Base-by-base conservation (phyloP, 2,113 vertebrate species). In the Merops nubicus region DNA sequence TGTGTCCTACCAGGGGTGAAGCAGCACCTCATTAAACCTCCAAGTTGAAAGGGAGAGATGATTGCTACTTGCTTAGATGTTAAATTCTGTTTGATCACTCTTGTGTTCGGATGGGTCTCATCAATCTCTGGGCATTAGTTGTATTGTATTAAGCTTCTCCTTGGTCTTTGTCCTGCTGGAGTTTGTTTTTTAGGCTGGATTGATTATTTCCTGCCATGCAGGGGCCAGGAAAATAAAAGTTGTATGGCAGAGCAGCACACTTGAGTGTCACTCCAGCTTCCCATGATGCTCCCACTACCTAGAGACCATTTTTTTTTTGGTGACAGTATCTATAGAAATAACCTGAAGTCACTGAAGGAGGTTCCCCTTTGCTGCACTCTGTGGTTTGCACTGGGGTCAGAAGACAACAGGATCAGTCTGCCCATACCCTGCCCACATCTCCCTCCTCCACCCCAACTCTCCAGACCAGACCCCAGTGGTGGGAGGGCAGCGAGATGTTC, bases 391-490 rank as follows among this genome's bases (percentile, higher is more conserved):
- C 31, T 5, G 43, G 70, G 40, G 22, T 34, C 25, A 79, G 65
- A 83, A 73, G 50, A 51, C 7, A 50, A 45, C 25, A 40, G 11
- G 33, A 21, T 31, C 62, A 4, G 5, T n/a, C 40, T 53, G 9
- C n/a, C 38, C 25, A 4, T 22, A 10, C 26, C 4, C 60, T 87
- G 28, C 6, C 33, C 53, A 11, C 29, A 23, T 15, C 34, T 82
- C 33, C 40, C 34, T 88, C 19, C 25, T 42, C 20, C 26, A 67
- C 9, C n/a, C 5, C 6, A 8, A 0, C 11, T 21, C 31, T 54
- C 59, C 2, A 1, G 19, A 54, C 16, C 2, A 3, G 19, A 54
- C 16, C 2, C 2, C 12, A 51, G 60, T 0, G 1, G 13, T 65
- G 25, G 33, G 42, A 86, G 29, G 6, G 5, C 8, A 29, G 12